Evolutionary conservation across 2,797 vertebrate species (phyloP).

Genomic region (Lutjanus campechanus): DNA sequence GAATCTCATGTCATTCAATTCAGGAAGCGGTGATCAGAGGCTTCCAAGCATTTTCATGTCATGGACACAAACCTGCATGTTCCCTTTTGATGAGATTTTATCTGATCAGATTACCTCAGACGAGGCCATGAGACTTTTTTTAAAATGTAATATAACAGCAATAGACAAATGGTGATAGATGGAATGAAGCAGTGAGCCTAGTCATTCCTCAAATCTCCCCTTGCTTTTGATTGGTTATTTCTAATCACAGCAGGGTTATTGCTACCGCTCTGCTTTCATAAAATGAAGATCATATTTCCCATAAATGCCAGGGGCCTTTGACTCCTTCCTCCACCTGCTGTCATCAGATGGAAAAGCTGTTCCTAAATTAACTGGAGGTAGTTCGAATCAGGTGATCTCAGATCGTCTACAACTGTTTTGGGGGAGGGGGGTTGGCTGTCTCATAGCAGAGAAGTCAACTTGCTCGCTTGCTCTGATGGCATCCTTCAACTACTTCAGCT

Average conservation of each 20-base stretch:
- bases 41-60: constrained; percentile 5
- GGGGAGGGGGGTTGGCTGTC: too few relatives aligned
- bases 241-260: background rate
- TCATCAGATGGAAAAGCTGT: constrained; percentile 5
- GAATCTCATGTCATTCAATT: constrained; percentile 9
- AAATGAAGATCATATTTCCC: constrained; percentile 11
- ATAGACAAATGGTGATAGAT: constrained; percentile 16
- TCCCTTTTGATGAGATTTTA: constrained; percentile 46
- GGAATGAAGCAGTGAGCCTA: background rate
- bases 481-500: too few relatives aligned
- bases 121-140: background rate
- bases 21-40: constrained; percentile 11
- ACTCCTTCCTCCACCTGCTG: constrained; percentile 16
- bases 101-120: constrained; percentile 36
- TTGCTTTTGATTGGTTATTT: constrained; percentile 3
- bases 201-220: background rate
- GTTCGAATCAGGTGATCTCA: constrained; percentile 5
- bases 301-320: constrained; percentile 11
- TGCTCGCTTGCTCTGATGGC: background rate
- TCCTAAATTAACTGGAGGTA: constrained; percentile 10
- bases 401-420: background rate
- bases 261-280: constrained; percentile 4
- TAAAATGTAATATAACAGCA: constrained; percentile 20
- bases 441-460: too few relatives aligned
- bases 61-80: background rate